Evolutionary conservation across 2,797 vertebrate genomes (phyloP), one percentile per base, ranked within the genome.

Genomic region (Oryzias sinensis): DNA sequence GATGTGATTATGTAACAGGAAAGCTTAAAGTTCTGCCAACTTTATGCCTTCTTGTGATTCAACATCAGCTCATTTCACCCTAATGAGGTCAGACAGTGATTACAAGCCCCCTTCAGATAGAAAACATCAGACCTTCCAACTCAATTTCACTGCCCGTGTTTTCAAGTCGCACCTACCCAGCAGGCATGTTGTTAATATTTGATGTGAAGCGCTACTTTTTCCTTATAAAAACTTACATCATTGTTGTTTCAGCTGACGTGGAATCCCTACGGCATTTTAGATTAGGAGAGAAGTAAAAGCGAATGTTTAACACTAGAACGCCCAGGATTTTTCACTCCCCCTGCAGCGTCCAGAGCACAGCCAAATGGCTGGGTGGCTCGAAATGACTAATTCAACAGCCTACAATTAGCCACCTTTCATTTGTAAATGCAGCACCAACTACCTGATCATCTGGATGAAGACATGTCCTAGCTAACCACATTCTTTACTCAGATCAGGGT

Each of bases 41-140:
- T 53, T 61, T 20, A 5, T 33, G 29, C 47, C 42, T 56, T 51
- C 57, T 57, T 67, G 65, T 54, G 48, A 78, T 70, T 80, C 71
- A 74, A 74, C 76, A 61, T 29, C 29, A 40, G 65, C 62, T 65
- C 56, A 33, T 59, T 63, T 72, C 65, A 64, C 41, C 68, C 73
- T 77, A 73, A 83, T 64, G 70, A 76, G 72, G 63, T 58, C 49
- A 40, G 76, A 83, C 80, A 61, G 67, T 76, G 69, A 84, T 82
- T 74, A 80, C 71, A 71, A 70, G 50, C 53, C 44, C 53, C 25
- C 58, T 53, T 68, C 71, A 72, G 67, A 75, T 58, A 72, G 52
- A 69, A 63, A 65, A 74, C 65, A 57, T 54, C 40, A 47, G 59
- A 62, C 62, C 51, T 61, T 79, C 78, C 55, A 53, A 70, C 53